Conservation (phyloP, 2,888 invertebrate species). For the Oscheius myriophilus region DNA sequence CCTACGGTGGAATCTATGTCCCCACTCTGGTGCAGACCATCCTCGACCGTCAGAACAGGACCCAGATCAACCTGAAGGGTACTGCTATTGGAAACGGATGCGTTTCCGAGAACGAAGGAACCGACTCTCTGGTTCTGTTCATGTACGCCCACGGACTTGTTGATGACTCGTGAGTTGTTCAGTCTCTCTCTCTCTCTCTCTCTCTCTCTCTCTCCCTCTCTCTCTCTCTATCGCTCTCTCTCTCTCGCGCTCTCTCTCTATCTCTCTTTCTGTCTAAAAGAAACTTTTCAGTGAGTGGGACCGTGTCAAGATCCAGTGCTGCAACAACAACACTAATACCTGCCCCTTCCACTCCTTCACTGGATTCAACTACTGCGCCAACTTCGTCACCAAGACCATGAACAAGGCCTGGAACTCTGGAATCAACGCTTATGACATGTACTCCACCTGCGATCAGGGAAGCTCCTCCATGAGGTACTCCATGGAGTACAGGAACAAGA, state of each 20-base stretch:
- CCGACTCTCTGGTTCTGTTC: conserved; percentile 40
- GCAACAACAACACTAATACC: conserved; percentile 45
- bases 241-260: neutral
- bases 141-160: conserved; percentile 58
- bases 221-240: neutral
- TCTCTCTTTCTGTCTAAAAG: too few relatives aligned
- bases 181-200: neutral
- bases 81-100: conserved; percentile 63
- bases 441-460: conserved; percentile 67
- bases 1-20: conserved; percentile 73
- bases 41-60: conserved; percentile 56
- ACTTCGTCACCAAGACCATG: conserved; percentile 37
- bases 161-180: conserved; percentile 42
- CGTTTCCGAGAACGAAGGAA: conserved; percentile 44
- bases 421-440: conserved; percentile 73
- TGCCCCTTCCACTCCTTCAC: conserved; percentile 44
- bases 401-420: conserved; percentile 56
- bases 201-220: neutral
- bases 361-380: conserved; percentile 40
- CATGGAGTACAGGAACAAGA: conserved; percentile 36
- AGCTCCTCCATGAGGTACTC: conserved; percentile 30
- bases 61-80: conserved; percentile 57
- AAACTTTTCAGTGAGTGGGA: conserved; percentile 42
- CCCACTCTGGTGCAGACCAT: conserved; percentile 72
- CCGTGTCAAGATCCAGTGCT: conserved; percentile 36